These are phyloP conservation scores for Phaedon cochleariae DNA, from an alignment of 2,888 invertebrate genomes.

Conservation along the genomic window DNA sequence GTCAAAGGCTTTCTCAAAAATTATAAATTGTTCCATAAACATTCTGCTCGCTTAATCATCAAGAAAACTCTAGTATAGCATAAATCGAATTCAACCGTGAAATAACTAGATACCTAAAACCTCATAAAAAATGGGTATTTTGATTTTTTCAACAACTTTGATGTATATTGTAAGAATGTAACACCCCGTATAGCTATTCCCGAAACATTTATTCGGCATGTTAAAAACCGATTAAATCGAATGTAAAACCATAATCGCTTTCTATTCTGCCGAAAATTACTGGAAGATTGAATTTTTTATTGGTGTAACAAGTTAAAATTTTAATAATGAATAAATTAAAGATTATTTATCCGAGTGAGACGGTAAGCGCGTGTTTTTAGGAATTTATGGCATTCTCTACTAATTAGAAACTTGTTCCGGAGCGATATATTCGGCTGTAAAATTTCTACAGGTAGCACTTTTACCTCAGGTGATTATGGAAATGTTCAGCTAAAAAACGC, in stretches of 20 bases:
- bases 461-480: not conserved
- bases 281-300: conserved; percentile 16
- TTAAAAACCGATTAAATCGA: conserved; percentile 23
- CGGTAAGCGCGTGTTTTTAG: conserved; percentile 2
- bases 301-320: conserved; percentile 6
- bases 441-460: not conserved
- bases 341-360: conserved; percentile 10
- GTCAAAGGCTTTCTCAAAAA: too few relatives aligned
- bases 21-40: too few relatives aligned
- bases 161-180: not conserved
- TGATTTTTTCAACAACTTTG: too few relatives aligned
- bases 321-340: conserved; percentile 26
- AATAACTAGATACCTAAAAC: too few relatives aligned
- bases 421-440: not conserved
- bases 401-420: conserved; percentile 6
- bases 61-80: too few relatives aligned
- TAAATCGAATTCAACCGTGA: too few relatives aligned
- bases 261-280: conserved; percentile 25
- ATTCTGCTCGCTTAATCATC: too few relatives aligned
- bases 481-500: not conserved
- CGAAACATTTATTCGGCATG: conserved; percentile 11
- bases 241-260: conserved; percentile 23
- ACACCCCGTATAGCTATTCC: not conserved
- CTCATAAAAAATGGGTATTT: too few relatives aligned
- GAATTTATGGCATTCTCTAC: conserved; percentile 14